Conservation (phyloP, 1,140 invertebrate species). For the Brachionus plicatilis region DNA sequence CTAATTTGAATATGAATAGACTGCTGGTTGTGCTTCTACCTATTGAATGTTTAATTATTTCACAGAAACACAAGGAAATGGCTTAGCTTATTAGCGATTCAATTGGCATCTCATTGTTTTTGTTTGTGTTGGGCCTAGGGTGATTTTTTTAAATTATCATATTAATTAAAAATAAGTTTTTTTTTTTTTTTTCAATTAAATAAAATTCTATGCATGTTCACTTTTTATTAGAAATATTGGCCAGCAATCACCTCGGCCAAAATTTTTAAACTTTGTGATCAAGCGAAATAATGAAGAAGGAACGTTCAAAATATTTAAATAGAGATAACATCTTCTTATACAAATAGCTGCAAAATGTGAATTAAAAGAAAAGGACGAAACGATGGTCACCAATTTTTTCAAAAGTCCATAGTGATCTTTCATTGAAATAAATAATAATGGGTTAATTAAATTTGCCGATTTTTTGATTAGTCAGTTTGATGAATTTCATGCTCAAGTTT, state of each 20-base stretch:
- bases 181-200: neutral
- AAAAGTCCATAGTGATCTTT: no score
- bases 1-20: neutral
- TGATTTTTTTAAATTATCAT: constrained; percentile 3
- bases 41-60: neutral
- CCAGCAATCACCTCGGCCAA: neutral
- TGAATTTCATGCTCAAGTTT: no score
- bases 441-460: no score
- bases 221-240: neutral
- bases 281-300: neutral
- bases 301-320: no score
- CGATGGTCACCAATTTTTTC: no score
- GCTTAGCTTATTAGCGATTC: neutral
- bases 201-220: neutral
- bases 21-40: neutral
- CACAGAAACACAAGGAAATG: neutral
- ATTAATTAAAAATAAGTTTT: constrained; percentile 6
- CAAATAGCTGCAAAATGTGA: no score
- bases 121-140: neutral
- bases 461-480: no score
- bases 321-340: no score
- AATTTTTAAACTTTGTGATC: neutral
- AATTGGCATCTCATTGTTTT: neutral
- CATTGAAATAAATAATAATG: no score
- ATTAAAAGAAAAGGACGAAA: no score